Conservation (phyloP, 2,888 invertebrate species). For the Phyllotreta cruciferae region DNA sequence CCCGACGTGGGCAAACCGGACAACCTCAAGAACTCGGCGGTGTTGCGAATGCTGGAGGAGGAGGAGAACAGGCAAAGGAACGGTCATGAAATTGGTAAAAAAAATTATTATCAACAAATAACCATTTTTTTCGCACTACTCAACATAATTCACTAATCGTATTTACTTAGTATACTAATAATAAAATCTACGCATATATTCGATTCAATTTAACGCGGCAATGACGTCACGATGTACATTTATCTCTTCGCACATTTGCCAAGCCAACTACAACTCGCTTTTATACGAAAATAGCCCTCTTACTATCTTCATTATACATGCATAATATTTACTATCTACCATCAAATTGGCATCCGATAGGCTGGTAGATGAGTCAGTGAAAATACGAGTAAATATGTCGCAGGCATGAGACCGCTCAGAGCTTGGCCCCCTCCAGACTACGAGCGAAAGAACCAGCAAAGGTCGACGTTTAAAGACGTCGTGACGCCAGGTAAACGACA, state of each 20-base stretch:
- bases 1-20: slow-evolving; percentile 76
- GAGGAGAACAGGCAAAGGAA: slow-evolving; percentile 75
- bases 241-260: no score
- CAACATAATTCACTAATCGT: no score
- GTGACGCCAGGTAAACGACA: slow-evolving; percentile 54
- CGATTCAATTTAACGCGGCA: no score
- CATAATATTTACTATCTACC: no score
- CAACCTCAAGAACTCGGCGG: slow-evolving; percentile 85
- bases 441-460: slow-evolving; percentile 47
- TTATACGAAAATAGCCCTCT: no score
- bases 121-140: slow-evolving; percentile 5
- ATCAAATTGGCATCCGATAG: slow-evolving; percentile 10
- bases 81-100: slow-evolving; percentile 68
- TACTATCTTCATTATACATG: no score
- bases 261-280: no score
- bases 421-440: slow-evolving; percentile 53
- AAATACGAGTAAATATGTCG: slow-evolving; percentile 14
- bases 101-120: not conserved
- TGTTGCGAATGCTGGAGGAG: slow-evolving; percentile 83
- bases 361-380: slow-evolving; percentile 5
- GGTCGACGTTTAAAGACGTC: slow-evolving; percentile 54
- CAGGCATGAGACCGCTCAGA: slow-evolving; percentile 48
- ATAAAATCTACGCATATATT: no score
- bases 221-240: no score
- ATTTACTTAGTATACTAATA: no score